These are phyloP conservation scores for Eumacrocentrus americanus DNA, from an alignment of 2,888 invertebrate genomes.

Conservation along the genomic window DNA sequence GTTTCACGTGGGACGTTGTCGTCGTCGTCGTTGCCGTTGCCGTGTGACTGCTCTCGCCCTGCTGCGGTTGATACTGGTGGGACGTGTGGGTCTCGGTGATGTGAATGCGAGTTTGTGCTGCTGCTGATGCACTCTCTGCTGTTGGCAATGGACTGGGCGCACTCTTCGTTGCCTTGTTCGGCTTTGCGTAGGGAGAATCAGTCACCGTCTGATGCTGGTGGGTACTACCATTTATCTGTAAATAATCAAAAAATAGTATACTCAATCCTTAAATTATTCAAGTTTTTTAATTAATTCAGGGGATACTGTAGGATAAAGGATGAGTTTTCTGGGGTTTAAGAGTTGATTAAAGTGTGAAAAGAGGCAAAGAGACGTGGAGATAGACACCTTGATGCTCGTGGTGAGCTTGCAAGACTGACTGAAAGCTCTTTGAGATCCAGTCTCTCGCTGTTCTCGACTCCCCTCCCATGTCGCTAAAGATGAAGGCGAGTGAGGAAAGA, in stretches of 20 bases:
- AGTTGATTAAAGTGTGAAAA: not conserved
- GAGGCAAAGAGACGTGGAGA: slow-evolving; percentile 24
- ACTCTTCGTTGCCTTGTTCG: slow-evolving; percentile 67
- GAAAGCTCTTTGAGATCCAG: slow-evolving; percentile 11
- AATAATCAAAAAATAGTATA: slow-evolving; percentile 33
- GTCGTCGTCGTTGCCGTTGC: slow-evolving; percentile 61
- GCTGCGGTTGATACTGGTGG: slow-evolving; percentile 57
- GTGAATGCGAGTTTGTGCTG: slow-evolving; percentile 57
- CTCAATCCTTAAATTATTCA: not conserved
- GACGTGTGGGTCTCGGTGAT: slow-evolving; percentile 56
- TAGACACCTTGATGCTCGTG: slow-evolving; percentile 17
- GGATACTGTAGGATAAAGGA: not conserved
- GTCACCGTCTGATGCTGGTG: slow-evolving; percentile 72
- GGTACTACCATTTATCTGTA: slow-evolving; percentile 69
- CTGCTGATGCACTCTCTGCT: slow-evolving; percentile 62
- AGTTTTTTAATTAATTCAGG: not conserved
- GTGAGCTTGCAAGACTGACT: slow-evolving; percentile 27
- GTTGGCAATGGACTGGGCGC: slow-evolving; percentile 58
- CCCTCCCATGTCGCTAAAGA: slow-evolving; percentile 33
- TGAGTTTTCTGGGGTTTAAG: not conserved
- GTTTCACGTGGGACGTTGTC: slow-evolving; percentile 66
- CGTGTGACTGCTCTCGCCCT: slow-evolving; percentile 59
- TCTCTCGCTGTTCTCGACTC: slow-evolving; percentile 11
- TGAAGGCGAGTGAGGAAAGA: slow-evolving; percentile 13
- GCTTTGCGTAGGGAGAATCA: slow-evolving; percentile 74